A percentile compares a stretch with the other conserved stretches of the same genome.
These are phyloP conservation scores for Spodoptera picta DNA, from an alignment of 2,888 invertebrate genomes.

Conservation along the genomic window DNA sequence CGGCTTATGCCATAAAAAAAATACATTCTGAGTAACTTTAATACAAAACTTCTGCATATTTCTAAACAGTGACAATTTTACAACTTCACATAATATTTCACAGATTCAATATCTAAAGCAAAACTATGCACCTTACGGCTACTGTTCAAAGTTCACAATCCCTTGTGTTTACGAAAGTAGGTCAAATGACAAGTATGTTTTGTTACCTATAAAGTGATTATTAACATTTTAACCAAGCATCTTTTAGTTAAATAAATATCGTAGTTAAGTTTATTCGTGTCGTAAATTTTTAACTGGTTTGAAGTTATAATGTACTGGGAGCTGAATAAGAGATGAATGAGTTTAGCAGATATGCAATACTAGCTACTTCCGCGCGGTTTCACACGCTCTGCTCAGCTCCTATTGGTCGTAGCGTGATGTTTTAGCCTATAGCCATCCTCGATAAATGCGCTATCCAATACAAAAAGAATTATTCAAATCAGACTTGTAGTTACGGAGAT, in stretches of 20 bases:
- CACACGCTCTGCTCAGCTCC: too few species aligned
- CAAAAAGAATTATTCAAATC: too few species aligned
- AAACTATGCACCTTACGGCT: background rate
- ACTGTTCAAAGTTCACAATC: constrained; percentile 18
- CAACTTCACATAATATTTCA: constrained; percentile 37
- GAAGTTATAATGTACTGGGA: constrained; percentile 2
- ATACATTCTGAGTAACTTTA: too few species aligned
- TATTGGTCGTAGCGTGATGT: too few species aligned
- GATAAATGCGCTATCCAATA: too few species aligned
- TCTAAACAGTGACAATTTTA: constrained; percentile 12
- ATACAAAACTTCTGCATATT: constrained; percentile 13
- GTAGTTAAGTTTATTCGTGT: constrained; percentile 59
- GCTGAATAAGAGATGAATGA: constrained; percentile 8
- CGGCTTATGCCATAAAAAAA: too few species aligned
- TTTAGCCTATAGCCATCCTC: too few species aligned
- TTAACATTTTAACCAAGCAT: constrained; percentile 60
- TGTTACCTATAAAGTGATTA: constrained; percentile 52
- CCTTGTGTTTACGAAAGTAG: constrained; percentile 20
- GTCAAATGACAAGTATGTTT: constrained; percentile 50
- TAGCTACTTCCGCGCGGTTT: too few species aligned
- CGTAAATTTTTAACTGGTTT: constrained; percentile 57
- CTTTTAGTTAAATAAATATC: constrained; percentile 61
- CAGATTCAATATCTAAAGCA: constrained; percentile 6
- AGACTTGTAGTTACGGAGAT: too few species aligned
- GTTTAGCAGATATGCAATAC: background rate